A percentile compares a stretch with the other conserved stretches of the same genome.
phyloP scores from a whole-genome alignment of 2,888 invertebrate genomes.

The Drosophila borealis region DNA sequence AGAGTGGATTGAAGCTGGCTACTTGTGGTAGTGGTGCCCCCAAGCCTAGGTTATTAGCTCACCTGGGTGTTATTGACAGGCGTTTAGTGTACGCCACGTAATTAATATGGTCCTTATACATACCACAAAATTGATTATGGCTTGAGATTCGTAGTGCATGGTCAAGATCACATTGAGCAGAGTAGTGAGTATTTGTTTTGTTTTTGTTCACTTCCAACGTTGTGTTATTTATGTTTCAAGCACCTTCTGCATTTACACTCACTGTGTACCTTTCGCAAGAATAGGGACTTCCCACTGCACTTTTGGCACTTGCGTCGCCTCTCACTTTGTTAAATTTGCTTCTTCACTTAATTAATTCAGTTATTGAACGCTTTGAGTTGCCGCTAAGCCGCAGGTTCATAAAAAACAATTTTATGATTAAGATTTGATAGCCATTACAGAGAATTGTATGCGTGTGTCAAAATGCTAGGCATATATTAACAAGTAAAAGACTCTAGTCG shows the following conservation, averaged over 20 bases:
- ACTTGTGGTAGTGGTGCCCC: slow-evolving; percentile 3
- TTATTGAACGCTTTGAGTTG: slow-evolving; percentile 36
- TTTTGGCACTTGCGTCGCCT: slow-evolving; percentile 8
- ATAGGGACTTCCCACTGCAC: neutral
- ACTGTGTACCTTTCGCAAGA: too few species aligned
- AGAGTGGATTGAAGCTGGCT: slow-evolving; percentile 65
- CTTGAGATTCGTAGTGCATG: slow-evolving; percentile 87
- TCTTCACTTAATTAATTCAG: slow-evolving; percentile 41
- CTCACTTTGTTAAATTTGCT: slow-evolving; percentile 16
- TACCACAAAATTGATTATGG: slow-evolving; percentile 86
- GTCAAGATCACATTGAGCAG: slow-evolving; percentile 86
- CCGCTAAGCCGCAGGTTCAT: slow-evolving; percentile 26
- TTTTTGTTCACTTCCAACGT: slow-evolving; percentile 85
- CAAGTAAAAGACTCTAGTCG: too few species aligned
- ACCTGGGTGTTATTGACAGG: slow-evolving; percentile 56
- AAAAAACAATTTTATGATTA: slow-evolving; percentile 22
- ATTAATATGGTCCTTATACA: neutral
- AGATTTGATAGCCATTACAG: slow-evolving; percentile 22
- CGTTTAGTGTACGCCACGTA: slow-evolving; percentile 8
- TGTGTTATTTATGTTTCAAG: slow-evolving; percentile 12
- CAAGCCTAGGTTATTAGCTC: slow-evolving; percentile 55
- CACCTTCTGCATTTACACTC: slow-evolving; percentile 19
- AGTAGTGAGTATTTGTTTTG: slow-evolving; percentile 86
- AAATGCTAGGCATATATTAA: neutral
- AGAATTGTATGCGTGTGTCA: neutral